These are phyloP conservation scores for Orthonychiurus folsomi DNA, from an alignment of 2,888 invertebrate genomes.

Conservation along the genomic window DNA sequence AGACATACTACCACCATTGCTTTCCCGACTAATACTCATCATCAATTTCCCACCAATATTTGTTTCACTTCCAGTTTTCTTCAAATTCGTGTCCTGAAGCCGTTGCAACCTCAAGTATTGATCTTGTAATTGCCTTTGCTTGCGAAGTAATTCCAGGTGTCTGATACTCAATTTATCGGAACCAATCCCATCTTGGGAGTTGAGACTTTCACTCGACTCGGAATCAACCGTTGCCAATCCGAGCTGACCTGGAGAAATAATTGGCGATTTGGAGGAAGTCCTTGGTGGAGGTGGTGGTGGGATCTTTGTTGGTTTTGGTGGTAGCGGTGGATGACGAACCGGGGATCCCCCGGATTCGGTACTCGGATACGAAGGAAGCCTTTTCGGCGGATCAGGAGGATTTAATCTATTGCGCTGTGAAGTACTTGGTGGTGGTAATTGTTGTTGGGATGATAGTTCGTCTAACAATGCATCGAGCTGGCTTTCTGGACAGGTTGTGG, in stretches of 20 bases:
- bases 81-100: conserved; percentile 59
- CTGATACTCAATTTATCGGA: conserved; percentile 59
- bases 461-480: conserved; percentile 16
- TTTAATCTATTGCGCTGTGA: conserved; percentile 21
- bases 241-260: conserved; percentile 64
- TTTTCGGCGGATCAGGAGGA: conserved; percentile 39
- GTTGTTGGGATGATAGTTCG: conserved; percentile 9
- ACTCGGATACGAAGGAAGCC: conserved; percentile 76
- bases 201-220: conserved; percentile 38
- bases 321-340: conserved; percentile 36
- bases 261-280: conserved; percentile 76
- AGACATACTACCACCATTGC: conserved; percentile 2
- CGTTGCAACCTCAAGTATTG: conserved; percentile 83
- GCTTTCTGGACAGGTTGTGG: conserved; percentile 10
- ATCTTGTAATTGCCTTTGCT: conserved; percentile 80
- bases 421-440: neutral
- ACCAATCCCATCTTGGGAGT: conserved; percentile 41
- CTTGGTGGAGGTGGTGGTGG: conserved; percentile 90
- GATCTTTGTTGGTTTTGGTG: conserved; percentile 64
- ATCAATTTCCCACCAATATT: conserved; percentile 68
- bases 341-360: conserved; percentile 46
- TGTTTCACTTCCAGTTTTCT: conserved; percentile 81
- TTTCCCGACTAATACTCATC: neutral
- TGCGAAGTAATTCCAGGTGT: conserved; percentile 77
- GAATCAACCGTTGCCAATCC: conserved; percentile 24